These are phyloP conservation scores for Coregonus clupeaformis DNA, from an alignment of 2,113 vertebrate genomes.

Conservation along the genomic window DNA sequence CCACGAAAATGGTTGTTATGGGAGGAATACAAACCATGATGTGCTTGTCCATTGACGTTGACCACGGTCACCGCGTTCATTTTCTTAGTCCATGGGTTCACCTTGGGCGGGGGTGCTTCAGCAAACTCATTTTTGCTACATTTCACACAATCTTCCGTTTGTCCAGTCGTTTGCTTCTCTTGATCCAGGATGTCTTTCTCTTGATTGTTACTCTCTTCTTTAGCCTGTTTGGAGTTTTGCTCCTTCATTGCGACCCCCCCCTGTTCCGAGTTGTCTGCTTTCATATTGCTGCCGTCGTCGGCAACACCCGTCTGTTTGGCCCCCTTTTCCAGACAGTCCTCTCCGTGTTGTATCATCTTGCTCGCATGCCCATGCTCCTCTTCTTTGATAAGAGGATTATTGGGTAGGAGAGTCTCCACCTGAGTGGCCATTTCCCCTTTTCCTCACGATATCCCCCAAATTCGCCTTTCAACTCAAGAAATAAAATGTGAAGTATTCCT, in stretches of 20 bases:
- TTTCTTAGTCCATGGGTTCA: conserved; percentile 95
- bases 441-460: conserved; percentile 72
- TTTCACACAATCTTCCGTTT: conserved; percentile 61
- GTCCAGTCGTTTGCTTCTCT: conserved; percentile 58
- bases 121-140: conserved; percentile 82
- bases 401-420: conserved; percentile 90
- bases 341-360: conserved; percentile 66
- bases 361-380: conserved; percentile 77
- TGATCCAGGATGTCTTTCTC: conserved; percentile 46
- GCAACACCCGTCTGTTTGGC: conserved; percentile 64
- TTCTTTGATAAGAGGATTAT: conserved; percentile 78
- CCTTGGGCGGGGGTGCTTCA: conserved; percentile 92
- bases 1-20: background rate
- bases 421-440: conserved; percentile 92
- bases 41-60: conserved; percentile 85
- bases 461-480: conserved; percentile 60
- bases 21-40: conserved; percentile 76
- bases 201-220: conserved; percentile 59
- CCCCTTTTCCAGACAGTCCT: conserved; percentile 64
- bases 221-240: conserved; percentile 67
- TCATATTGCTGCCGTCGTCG: conserved; percentile 53
- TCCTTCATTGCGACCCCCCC: conserved; percentile 57
- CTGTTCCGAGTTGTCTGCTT: conserved; percentile 52
- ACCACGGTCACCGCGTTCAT: conserved; percentile 77
- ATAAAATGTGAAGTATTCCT: conserved; percentile 55